Percentiles rank a stretch among this genome's conserved stretches.
These are phyloP conservation scores for Eilema caniola DNA, from an alignment of 2,888 invertebrate genomes.

Conservation along the genomic window DNA sequence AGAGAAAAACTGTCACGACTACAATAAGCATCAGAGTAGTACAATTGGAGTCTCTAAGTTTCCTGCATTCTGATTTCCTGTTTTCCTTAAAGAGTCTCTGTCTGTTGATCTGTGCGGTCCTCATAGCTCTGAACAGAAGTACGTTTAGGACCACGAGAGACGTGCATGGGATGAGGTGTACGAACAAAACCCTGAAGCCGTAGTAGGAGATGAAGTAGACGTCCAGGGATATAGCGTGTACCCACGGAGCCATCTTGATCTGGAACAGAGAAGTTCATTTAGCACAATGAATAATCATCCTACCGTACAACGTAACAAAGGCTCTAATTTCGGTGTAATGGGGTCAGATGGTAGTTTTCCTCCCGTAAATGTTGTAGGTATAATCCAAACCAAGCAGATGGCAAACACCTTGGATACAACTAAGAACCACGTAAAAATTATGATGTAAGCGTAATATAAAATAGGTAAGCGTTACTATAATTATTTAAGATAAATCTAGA, in stretches of 20 bases:
- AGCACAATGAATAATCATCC: too few species aligned
- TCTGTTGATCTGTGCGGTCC: slow-evolving; percentile 93
- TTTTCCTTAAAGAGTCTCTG: slow-evolving; percentile 92
- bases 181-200: slow-evolving; percentile 95
- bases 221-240: slow-evolving; percentile 89
- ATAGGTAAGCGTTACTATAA: too few species aligned
- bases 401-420: too few species aligned
- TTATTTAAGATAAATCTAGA: too few species aligned
- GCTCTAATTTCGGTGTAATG: too few species aligned
- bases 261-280: slow-evolving; percentile 56
- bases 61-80: slow-evolving; percentile 92
- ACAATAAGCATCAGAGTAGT: slow-evolving; percentile 96
- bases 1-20: slow-evolving; percentile 93
- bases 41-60: slow-evolving; percentile 92
- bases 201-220: slow-evolving; percentile 94
- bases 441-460: too few species aligned
- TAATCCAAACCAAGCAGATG: too few species aligned
- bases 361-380: too few species aligned
- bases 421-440: too few species aligned
- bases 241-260: slow-evolving; percentile 90
- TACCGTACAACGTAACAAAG: too few species aligned
- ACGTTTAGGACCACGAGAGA: slow-evolving; percentile 95
- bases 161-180: slow-evolving; percentile 96
- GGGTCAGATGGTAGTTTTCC: too few species aligned
- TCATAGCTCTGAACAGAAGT: slow-evolving; percentile 94